Evolutionary conservation across 2,888 invertebrate genomes (phyloP), one percentile per base, ranked within the genome.

Genomic region (Eilema sororculum): DNA sequence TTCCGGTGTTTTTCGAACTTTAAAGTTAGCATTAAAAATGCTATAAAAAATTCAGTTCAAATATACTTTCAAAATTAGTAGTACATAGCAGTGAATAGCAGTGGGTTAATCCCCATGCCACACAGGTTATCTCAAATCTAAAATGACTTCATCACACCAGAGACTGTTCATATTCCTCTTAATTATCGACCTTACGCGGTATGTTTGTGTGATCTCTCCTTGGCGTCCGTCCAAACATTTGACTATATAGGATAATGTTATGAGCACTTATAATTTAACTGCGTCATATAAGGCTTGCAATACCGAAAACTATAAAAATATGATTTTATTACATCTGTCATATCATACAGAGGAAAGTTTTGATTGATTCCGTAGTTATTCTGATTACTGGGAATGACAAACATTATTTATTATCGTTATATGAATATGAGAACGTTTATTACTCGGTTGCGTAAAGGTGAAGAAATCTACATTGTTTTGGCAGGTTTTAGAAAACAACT

Each of bases 221-320:
- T 72, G 72, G 72, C 72, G 30, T 57, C 6, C 37, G 30, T 72
- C 72, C 72, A 72, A 66, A 63, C 20, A 71, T 65, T 16, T 28
- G 12, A 60, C 56, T 65, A 66, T 69, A 72, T 57, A 72, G 30
- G 20, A 57, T 66, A 68, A 66, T 69, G 60, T 72, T 66, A 72
- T 62, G 72, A 69, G 66, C 63, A 69, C 72, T 72, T 66, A 72
- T 66, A 63, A 25, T 72, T 69, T 72, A 72, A 72, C 72, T 66
- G 65, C 69, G 58, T 72, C 72, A 63, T 72, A 72, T 72, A 72
- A 68, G 66, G 41, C 60, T 37, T 68, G 66, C 63, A 59, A 72
- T 72, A 58, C 66, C 63, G 20, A 60, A 62, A 63, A 63, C 63
- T 33, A 66, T 72, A 72, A 72, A 72, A 69, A 66, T 66, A 66